Evolutionary conservation across 1,140 invertebrate species (phyloP), one percentile per base, ranked within the genome.

Genomic region (Zaprionus ornatus): DNA sequence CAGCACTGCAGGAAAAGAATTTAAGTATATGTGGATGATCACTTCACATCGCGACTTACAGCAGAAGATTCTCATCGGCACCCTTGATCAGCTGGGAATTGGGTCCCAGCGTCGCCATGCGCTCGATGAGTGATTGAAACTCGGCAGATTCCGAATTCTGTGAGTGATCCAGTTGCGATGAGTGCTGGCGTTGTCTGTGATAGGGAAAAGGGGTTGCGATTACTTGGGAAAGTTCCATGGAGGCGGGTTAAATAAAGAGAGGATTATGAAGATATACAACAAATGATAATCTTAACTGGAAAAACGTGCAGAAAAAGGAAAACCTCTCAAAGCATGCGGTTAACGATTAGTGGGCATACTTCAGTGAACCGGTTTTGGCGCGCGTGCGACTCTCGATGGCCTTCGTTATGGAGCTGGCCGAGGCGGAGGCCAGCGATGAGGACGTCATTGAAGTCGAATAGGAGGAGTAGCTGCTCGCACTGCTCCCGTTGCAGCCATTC

Each of bases 11-110:
- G 1, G 12, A 21, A 54, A 3, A 54, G 12, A n/a, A 1, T 13
- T 54, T 15, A 2, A 42, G 5, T 37, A 23, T 10, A 0, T 4
- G 3, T 19, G 7, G 5, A 1, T 35, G 25, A 25, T 32, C 4
- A 7, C 19, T 45, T 2, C 7, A 1, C 19, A 3, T 15, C 7
- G 54, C 0, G 7, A 95, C 95, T 95, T 93, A 96, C 96, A 96
- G 86, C 17, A 96, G 90, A 27, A 96, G 92, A 78, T 95, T 93
- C 77, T 96, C 95, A 90, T 96, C 94, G 1, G 95, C 93, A 68
- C 96, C 96, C 90, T 95, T 95, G n/a, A 87, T 82, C n/a, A 95
- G 88, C 69, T 94, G 92, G 7, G 94, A 77, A 92, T 96, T 95
- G 35, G 95, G 93, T 65, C 96, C 96, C 15, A 90, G 64, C n/a